phyloP scores from a whole-genome alignment of 2,888 invertebrate species.

The Cremastinae sp. region DNA sequence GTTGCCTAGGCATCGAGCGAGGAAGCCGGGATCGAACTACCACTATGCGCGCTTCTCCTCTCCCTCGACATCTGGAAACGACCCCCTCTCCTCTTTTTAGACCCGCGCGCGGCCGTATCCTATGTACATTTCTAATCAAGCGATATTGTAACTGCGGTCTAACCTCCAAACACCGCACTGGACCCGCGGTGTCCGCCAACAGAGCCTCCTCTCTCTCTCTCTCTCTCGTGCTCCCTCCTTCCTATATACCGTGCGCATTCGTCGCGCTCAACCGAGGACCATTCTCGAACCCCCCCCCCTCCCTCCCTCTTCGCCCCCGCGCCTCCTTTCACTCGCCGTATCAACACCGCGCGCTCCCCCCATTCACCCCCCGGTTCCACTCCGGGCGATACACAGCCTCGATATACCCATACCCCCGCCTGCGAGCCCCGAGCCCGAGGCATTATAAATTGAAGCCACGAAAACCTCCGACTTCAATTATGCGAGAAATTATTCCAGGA shows the following conservation, averaged over 20 bases:
- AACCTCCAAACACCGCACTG: constrained; percentile 80
- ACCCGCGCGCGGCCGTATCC: constrained; percentile 73
- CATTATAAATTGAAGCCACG: constrained; percentile 41
- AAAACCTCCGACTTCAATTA: constrained; percentile 47
- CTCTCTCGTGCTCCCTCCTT: no score
- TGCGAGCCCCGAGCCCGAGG: constrained; percentile 31
- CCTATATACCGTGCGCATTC: constrained; percentile 62
- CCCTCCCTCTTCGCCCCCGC: constrained; percentile 33
- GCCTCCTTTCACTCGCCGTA: constrained; percentile 42
- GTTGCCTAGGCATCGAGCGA: constrained; percentile 79
- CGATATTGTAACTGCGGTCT: constrained; percentile 81
- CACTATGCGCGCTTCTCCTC: constrained; percentile 64
- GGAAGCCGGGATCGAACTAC: constrained; percentile 64
- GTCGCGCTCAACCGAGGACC: constrained; percentile 48
- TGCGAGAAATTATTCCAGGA: constrained; percentile 26
- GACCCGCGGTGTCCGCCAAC: constrained; percentile 68
- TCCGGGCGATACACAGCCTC: constrained; percentile 25
- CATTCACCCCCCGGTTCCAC: constrained; percentile 52
- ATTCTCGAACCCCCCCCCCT: constrained; percentile 43
- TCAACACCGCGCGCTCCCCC: constrained; percentile 49
- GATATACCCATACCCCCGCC: constrained; percentile 21
- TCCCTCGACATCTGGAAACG: constrained; percentile 75
- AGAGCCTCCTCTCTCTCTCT: constrained; percentile 49
- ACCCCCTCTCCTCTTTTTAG: constrained; percentile 68
- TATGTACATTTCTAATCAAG: constrained; percentile 81